These are phyloP conservation scores for Nibea albiflora DNA, from an alignment of 2,113 vertebrate genomes.

Conservation along the genomic window DNA sequence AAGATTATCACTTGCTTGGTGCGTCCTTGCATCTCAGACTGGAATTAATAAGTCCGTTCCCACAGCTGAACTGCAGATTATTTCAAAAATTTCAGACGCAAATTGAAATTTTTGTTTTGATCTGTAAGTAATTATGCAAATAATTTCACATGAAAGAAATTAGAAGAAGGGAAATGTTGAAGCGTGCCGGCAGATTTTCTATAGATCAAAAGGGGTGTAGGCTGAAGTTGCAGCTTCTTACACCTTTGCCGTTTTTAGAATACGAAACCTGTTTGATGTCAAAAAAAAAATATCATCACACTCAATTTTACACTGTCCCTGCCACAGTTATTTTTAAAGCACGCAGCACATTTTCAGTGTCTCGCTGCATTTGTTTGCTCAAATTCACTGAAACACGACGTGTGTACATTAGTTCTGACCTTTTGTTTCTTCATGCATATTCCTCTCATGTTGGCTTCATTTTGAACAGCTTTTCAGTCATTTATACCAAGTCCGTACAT, in stretches of 20 bases:
- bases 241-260: background rate
- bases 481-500: background rate
- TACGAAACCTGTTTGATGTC: background rate
- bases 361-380: background rate
- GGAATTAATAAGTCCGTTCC: background rate
- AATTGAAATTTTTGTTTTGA: slow-evolving; percentile 1
- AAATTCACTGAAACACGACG: background rate
- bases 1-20: slow-evolving; percentile 18
- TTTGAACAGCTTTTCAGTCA: slow-evolving; percentile 21
- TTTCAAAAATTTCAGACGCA: background rate
- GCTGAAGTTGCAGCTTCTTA: background rate
- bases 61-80: background rate
- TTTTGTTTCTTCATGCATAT: background rate
- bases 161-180: background rate
- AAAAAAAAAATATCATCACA: background rate
- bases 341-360: background rate
- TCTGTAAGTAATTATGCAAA: background rate
- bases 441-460: background rate
- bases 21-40: slow-evolving; percentile 4
- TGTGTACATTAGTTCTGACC: slow-evolving; percentile 1
- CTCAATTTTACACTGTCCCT: background rate
- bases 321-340: background rate
- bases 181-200: background rate
- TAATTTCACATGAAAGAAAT: background rate
- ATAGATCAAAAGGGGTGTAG: background rate